Percentiles rank a stretch among this genome's conserved stretches.
phyloP scores from a whole-genome alignment of 2,888 invertebrate genomes.

The Rugalucina vietnamica region DNA sequence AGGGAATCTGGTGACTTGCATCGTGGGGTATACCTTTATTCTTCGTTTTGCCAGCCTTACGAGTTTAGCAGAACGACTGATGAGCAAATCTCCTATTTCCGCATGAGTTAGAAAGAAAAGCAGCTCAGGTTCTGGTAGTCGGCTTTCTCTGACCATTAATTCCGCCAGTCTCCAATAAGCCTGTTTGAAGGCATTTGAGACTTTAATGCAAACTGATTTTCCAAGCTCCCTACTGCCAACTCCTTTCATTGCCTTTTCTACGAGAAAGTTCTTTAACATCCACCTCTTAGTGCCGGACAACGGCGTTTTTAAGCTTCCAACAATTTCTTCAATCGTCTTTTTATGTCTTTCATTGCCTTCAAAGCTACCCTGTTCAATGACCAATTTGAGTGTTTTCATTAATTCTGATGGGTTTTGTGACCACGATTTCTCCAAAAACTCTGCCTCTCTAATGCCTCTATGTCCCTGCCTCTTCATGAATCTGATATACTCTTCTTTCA shows the following conservation, averaged over 20 bases:
- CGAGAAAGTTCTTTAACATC: slow-evolving; percentile 8
- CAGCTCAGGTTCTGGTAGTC: slow-evolving; percentile 87
- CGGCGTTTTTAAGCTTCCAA: slow-evolving; percentile 5
- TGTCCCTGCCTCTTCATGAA: slow-evolving; percentile 90
- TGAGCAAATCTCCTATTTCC: slow-evolving; percentile 87
- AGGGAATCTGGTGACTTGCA: background rate
- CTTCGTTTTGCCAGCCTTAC: slow-evolving; percentile 87
- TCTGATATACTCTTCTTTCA: background rate
- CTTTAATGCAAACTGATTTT: slow-evolving; percentile 84
- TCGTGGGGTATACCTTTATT: slow-evolving; percentile 85
- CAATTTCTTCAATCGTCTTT: background rate
- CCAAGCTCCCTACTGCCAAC: slow-evolving; percentile 88
- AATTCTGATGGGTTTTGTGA: slow-evolving; percentile 59
- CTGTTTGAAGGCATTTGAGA: slow-evolving; percentile 86
- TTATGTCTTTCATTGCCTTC: background rate
- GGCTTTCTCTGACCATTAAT: slow-evolving; percentile 87
- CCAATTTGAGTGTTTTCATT: slow-evolving; percentile 85
- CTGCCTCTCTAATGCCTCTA: slow-evolving; percentile 86
- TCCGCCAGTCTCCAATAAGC: slow-evolving; percentile 86
- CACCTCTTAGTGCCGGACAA: background rate
- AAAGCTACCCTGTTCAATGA: slow-evolving; percentile 58
- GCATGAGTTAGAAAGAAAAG: slow-evolving; percentile 88
- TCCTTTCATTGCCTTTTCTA: slow-evolving; percentile 85
- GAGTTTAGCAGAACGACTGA: slow-evolving; percentile 85
- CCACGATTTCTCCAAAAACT: slow-evolving; percentile 71